Evolutionary conservation across 2,888 invertebrate species (phyloP), one percentile per base, ranked within the genome.

Genomic region (Thyatira batis): DNA sequence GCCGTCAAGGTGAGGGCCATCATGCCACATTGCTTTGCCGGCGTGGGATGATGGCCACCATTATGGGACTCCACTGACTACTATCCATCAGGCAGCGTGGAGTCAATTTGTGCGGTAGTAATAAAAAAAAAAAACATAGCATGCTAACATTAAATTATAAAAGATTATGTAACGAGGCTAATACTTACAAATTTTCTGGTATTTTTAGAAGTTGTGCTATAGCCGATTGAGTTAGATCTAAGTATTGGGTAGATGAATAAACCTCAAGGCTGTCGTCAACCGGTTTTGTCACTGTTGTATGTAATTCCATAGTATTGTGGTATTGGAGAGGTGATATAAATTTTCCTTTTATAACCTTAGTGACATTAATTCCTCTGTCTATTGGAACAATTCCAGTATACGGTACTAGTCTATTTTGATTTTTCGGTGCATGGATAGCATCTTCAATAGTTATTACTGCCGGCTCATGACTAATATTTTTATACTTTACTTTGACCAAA

Each of bases 401-500:
- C n/a, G 59, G 23, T 8, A 64, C 46, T n/a, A 80, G 62, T 27
- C 80, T 69, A 20, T 79, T 80, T 57, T 80, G 79, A 50, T 73
- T 65, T 51, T 70, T 78, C 2, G 79, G 78, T 21, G 82, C 84
- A 6, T 81, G 76, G 30, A 94, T 89, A 43, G 79, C 80, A 55
- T 93, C 92, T 58, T 82, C 82, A 50, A 91, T 83, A 8, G 82
- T 86, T 20, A 80, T 65, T 3, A 91, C 65, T 1, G 86, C 62
- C n/a, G 78, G 75, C 45, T 84, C 87, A 46, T 77, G 79, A 8
- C 85, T 71, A 52, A 72, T 45, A 52, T 89, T 80, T 8, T 80
- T 80, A 64, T 94, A 94, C 2, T 79, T 84, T 0, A 95, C 82
- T 77, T 91, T 87, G 0, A 95, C 94, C 39, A 77, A 69, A 53